Percentiles rank a stretch among this genome's conserved stretches.
Conservation (phyloP, 2,113 vertebrate genomes). For the Otis tarda region DNA sequence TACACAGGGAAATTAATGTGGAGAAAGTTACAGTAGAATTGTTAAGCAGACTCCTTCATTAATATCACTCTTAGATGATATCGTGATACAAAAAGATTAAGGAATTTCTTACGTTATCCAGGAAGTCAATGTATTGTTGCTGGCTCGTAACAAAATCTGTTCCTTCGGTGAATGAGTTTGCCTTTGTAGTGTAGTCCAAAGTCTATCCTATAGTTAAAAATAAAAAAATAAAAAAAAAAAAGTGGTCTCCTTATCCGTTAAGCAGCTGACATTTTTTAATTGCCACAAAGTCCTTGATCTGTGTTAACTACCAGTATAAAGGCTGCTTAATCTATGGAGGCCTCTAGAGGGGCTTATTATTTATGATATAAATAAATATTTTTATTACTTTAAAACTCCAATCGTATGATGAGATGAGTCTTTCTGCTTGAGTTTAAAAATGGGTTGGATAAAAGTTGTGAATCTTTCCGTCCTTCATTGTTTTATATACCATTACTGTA, state of each 20-base stretch:
- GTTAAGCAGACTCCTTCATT: background rate
- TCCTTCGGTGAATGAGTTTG: background rate
- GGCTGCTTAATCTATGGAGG: background rate
- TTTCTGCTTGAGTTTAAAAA: background rate
- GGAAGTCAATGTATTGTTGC: background rate
- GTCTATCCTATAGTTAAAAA: background rate
- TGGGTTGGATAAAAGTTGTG: background rate
- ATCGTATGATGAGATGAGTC: background rate
- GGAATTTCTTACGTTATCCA: background rate
- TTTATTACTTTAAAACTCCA: background rate
- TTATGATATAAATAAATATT: background rate
- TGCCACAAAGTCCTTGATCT: background rate
- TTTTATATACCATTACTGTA: background rate
- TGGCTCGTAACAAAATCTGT: background rate
- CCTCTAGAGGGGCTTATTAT: background rate
- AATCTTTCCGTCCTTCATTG: background rate
- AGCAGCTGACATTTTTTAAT: background rate
- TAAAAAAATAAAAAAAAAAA: background rate
- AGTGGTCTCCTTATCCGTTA: background rate
- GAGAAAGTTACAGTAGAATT: background rate
- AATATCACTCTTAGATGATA: background rate
- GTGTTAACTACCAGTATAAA: background rate
- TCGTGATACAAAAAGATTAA: background rate
- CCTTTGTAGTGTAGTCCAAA: background rate
- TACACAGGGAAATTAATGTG: background rate